Base-by-base conservation (phyloP, 2,797 vertebrate species). In the Lagodon rhomboides region DNA sequence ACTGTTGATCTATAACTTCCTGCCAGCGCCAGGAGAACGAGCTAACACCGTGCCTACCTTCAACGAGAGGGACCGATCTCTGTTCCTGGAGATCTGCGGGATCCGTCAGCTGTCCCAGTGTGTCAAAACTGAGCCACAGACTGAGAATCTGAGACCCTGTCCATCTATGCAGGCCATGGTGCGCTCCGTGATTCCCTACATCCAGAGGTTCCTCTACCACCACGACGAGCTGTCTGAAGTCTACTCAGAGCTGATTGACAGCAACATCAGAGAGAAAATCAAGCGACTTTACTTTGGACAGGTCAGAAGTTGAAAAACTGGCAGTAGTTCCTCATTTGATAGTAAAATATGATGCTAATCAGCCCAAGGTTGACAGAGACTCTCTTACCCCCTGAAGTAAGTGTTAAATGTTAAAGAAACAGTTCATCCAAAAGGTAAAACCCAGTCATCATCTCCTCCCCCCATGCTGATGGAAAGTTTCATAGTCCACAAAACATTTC, bases 171-270 rank as follows among this genome's bases (percentile, higher is more conserved):
- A 96, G 89, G 68, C 60, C 54, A 85, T 94, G 88, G 94, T 95
- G 68, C 92, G 82, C 65, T 83, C 79, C 0, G 53, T 95, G 49
- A 34, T 95, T 2, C 95, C 95, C 5, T 95, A 95, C 84, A 89
- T 96, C 86, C 96, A 96, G 91, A 94, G 67, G 80, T 96, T 95
- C 90, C 88, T 96, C 47, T 93, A 82, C 88, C 73, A 95, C 87
- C 91, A 93, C 0, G 91, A 91, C 0, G 95, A 96, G 27, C 87
- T 95, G 60, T 6, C 8, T 0, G 65, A 86, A 0, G 17, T 95
- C 72, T 96, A 96, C 43, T 3, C 38, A 1, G 91, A 95, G 50
- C 90, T 96, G 71, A 81, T 76, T 2, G 56, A 92, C 5, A 77
- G 59, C 34, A 85, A 91, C 80, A 94, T 96, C 4, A 83, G 76